Conservation (phyloP, 2,113 vertebrate species). For the Sturnus vulgaris region DNA sequence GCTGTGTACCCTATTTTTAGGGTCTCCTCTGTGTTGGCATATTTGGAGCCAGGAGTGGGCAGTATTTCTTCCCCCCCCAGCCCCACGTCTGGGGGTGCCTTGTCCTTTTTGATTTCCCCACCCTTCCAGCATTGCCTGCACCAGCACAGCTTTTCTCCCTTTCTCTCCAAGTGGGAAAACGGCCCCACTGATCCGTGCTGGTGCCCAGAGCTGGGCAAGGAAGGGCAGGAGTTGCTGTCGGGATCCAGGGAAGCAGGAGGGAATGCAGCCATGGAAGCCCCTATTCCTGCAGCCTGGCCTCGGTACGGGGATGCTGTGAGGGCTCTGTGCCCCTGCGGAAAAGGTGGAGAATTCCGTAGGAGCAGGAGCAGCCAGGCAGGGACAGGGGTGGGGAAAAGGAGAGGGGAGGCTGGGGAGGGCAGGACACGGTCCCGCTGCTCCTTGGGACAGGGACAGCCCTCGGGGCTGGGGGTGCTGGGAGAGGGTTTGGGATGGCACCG, state of each 20-base stretch:
- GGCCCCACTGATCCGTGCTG: background rate
- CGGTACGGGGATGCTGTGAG: rapidly evolving
- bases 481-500: rapidly evolving
- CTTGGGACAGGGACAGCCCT: background rate
- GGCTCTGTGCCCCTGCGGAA: background rate
- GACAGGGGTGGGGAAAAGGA: background rate
- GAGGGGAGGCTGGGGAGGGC: background rate
- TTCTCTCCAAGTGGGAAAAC: background rate
- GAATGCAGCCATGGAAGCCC: background rate
- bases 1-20: background rate
- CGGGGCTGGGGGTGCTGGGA: rapidly evolving
- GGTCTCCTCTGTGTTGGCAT: background rate
- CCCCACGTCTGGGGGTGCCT: rapidly evolving
- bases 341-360: background rate
- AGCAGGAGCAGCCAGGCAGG: background rate
- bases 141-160: background rate
- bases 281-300: background rate
- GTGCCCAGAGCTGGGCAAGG: background rate
- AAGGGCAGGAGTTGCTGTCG: background rate
- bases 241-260: background rate
- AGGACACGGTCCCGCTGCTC: background rate
- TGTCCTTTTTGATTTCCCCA: background rate
- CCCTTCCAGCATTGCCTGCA: background rate
- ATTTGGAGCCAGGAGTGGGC: background rate
- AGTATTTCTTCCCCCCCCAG: background rate